These are phyloP conservation scores for Cepaea nemoralis DNA, from an alignment of 1,140 invertebrate species.

Conservation along the genomic window DNA sequence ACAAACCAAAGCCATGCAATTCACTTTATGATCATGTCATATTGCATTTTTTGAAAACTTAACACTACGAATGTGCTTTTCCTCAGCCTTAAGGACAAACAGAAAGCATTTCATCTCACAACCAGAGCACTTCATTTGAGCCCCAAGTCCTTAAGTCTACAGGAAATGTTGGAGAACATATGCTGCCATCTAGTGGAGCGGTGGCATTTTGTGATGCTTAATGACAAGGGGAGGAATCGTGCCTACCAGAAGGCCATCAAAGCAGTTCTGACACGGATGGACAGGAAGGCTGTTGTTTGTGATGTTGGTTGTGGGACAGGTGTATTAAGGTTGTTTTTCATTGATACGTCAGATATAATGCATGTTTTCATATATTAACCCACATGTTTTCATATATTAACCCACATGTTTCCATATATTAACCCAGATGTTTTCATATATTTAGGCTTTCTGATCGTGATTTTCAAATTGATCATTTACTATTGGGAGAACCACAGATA, in stretches of 20 bases:
- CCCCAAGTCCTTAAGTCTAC: slow-evolving; percentile 61
- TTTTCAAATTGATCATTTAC: no score
- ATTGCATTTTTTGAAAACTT: no score
- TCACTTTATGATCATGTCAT: no score
- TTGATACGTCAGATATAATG: no score
- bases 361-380: no score
- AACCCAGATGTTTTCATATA: no score
- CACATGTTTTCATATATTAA: no score
- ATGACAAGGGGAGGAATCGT: slow-evolving; percentile 80
- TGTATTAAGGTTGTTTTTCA: slow-evolving; percentile 72
- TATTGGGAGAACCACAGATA: no score
- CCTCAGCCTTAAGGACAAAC: background rate
- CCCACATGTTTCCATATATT: no score
- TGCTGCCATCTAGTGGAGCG: slow-evolving; percentile 76
- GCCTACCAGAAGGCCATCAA: slow-evolving; percentile 78
- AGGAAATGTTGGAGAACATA: slow-evolving; percentile 72
- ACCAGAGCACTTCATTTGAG: slow-evolving; percentile 57
- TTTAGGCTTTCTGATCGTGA: no score
- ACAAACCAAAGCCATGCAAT: no score
- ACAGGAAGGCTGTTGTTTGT: slow-evolving; percentile 76
- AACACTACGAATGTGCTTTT: background rate
- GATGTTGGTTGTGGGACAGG: slow-evolving; percentile 85
- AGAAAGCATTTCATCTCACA: background rate
- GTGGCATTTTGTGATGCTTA: slow-evolving; percentile 87
- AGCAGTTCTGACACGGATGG: slow-evolving; percentile 71